These are phyloP conservation scores for Ictalurus punctatus DNA, from an alignment of 2,113 vertebrate species.

Conservation along the genomic window DNA sequence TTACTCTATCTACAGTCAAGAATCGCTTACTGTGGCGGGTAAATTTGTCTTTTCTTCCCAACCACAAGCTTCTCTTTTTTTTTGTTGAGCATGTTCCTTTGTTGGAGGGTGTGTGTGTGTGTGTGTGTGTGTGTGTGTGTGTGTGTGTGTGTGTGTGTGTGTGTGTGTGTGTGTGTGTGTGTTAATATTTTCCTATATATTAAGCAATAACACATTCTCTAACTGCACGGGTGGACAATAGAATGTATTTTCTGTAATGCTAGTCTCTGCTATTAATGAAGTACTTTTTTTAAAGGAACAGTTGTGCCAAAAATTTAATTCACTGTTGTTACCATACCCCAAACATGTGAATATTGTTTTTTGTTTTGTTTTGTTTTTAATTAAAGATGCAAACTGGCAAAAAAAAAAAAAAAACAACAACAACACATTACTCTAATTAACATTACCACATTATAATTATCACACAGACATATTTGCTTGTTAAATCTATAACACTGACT, in stretches of 20 bases:
- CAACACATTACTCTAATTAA: too few relatives aligned
- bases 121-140: not conserved
- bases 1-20: not conserved
- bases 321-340: not conserved
- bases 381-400: not conserved
- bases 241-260: not conserved
- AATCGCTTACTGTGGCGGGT: not conserved
- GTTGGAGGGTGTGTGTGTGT: not conserved
- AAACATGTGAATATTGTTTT: not conserved
- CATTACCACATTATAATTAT: too few relatives aligned
- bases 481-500: not conserved
- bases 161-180: not conserved
- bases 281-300: too few relatives aligned
- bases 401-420: too few relatives aligned
- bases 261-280: not conserved
- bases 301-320: not conserved
- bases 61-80: not conserved
- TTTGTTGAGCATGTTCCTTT: not conserved
- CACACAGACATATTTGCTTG: not conserved
- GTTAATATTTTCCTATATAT: not conserved
- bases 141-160: not conserved
- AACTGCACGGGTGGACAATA: not conserved
- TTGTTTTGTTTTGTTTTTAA: not conserved
- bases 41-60: not conserved
- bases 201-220: not conserved